phyloP scores from a whole-genome alignment of 1,140 invertebrate genomes.

The Drepana arcuata region DNA sequence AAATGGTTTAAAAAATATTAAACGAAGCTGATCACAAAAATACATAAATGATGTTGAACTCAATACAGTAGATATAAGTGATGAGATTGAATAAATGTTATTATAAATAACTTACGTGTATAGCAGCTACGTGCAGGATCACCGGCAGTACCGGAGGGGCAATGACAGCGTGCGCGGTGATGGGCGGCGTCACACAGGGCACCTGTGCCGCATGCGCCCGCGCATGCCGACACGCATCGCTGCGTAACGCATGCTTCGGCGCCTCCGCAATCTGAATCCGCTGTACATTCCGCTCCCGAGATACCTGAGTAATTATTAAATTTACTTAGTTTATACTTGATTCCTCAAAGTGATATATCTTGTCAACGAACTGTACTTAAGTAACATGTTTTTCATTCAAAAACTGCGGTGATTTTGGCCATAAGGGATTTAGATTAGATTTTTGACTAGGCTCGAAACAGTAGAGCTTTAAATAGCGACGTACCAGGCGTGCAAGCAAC shows the following conservation, averaged over 20 bases:
- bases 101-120: constrained; percentile 76
- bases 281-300: constrained; percentile 76
- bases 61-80: too few species aligned
- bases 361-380: too few species aligned
- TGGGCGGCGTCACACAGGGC: constrained; percentile 82
- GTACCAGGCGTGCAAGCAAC: constrained; percentile 83
- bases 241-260: constrained; percentile 85
- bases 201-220: constrained; percentile 83
- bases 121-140: constrained; percentile 89
- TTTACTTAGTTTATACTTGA: not conserved
- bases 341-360: too few species aligned
- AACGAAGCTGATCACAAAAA: too few species aligned
- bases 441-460: too few species aligned
- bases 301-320: constrained; percentile 33
- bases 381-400: too few species aligned
- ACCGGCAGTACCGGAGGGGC: constrained; percentile 87
- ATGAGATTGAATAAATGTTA: not conserved
- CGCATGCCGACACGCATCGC: constrained; percentile 86
- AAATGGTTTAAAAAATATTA: constrained; percentile 30
- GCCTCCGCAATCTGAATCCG: constrained; percentile 81
- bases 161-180: constrained; percentile 85
- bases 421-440: not conserved
- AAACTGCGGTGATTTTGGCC: too few species aligned
- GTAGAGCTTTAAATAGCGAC: too few species aligned
- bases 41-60: too few species aligned